Conservation (phyloP, 2,888 invertebrate species). For the Dolichomitus sp. region DNA sequence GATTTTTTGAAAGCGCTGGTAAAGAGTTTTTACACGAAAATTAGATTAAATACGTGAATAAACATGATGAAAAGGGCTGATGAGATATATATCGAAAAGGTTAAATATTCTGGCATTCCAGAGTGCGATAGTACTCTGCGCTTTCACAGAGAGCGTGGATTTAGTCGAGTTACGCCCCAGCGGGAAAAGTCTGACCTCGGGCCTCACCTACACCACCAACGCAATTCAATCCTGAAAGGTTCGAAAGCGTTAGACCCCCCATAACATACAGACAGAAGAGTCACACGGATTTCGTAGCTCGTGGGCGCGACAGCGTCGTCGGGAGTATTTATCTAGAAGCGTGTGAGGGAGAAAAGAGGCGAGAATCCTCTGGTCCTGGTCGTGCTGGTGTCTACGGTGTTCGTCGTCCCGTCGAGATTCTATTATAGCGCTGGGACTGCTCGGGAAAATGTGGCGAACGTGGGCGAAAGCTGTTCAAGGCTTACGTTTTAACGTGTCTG, state of each 20-base stretch:
- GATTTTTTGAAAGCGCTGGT: neutral
- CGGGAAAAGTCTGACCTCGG: conserved; percentile 32
- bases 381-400: neutral
- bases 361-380: conserved; percentile 27
- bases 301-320: conserved; percentile 16
- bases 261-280: neutral
- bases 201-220: conserved; percentile 16
- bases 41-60: conserved; percentile 2
- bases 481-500: conserved; percentile 30
- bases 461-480: conserved; percentile 43
- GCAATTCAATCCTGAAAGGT: conserved; percentile 35
- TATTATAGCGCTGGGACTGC: conserved; percentile 22
- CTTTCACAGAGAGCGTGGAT: conserved; percentile 4
- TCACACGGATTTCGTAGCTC: conserved; percentile 22
- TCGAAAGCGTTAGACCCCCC: conserved; percentile 21
- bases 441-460: conserved; percentile 27
- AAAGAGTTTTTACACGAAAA: neutral
- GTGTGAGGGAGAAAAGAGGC: conserved; percentile 15
- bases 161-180: neutral
- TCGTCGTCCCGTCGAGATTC: conserved; percentile 34
- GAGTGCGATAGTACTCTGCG: neutral
- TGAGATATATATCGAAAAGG: neutral
- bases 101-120: conserved; percentile 15
- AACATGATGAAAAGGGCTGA: conserved; percentile 4
- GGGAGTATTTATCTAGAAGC: conserved; percentile 27